Conservation (phyloP, 2,888 invertebrate species). For the Cheilosia variabilis region DNA sequence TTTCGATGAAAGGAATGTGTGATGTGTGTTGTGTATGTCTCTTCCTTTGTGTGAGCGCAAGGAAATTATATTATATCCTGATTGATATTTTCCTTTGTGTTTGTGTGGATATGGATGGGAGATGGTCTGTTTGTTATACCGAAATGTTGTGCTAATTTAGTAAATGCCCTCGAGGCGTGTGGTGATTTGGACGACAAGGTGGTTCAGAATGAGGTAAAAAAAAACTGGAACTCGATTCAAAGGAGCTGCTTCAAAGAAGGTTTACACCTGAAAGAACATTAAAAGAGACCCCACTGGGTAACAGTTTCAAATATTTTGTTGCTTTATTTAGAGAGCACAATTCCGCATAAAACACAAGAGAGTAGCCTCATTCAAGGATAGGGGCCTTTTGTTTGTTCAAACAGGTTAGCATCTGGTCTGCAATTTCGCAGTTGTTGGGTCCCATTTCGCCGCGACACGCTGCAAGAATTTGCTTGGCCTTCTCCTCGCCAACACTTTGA, state of each 20-base stretch:
- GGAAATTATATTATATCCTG: constrained; percentile 36
- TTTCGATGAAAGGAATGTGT: constrained; percentile 8
- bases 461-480: constrained; percentile 76
- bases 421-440: constrained; percentile 79
- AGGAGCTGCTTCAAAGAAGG: too few relatives aligned
- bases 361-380: not conserved
- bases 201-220: too few relatives aligned
- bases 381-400: constrained; percentile 76
- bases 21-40: too few relatives aligned
- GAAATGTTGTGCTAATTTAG: constrained; percentile 8
- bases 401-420: constrained; percentile 78
- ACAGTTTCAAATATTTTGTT: too few relatives aligned
- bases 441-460: constrained; percentile 78
- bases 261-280: too few relatives aligned
- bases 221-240: too few relatives aligned
- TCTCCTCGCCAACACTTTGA: constrained; percentile 77
- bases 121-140: not conserved
- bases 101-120: not conserved
- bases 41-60: constrained; percentile 10
- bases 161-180: not conserved
- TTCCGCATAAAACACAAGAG: too few relatives aligned
- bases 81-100: constrained; percentile 36
- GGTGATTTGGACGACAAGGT: not conserved
- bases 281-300: too few relatives aligned
- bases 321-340: too few relatives aligned